These are phyloP conservation scores for Stegophylla sp. DNA, from an alignment of 2,888 invertebrate genomes.

Conservation along the genomic window DNA sequence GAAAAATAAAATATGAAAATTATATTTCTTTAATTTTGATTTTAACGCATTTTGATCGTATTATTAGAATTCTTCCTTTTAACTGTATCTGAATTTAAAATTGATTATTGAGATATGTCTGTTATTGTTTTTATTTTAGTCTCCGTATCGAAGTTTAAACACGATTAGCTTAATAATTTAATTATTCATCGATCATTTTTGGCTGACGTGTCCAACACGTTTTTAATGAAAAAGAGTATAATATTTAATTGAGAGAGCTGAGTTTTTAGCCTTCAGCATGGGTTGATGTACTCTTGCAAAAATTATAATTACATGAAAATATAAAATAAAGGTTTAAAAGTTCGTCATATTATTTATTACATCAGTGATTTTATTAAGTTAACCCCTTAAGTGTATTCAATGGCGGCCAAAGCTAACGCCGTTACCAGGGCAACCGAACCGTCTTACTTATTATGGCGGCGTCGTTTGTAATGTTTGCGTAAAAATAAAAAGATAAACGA, in stretches of 20 bases:
- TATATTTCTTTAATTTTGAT: neutral
- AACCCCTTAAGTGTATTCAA: slow-evolving; percentile 59
- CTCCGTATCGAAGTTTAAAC: slow-evolving; percentile 31
- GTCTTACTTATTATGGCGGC: slow-evolving; percentile 52
- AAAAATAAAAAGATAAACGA: slow-evolving; percentile 19
- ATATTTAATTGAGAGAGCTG: slow-evolving; percentile 24
- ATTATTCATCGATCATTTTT: slow-evolving; percentile 32
- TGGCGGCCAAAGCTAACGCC: slow-evolving; percentile 51
- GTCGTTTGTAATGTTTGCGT: slow-evolving; percentile 36
- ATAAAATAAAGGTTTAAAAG: slow-evolving; percentile 47
- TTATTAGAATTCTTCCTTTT: neutral
- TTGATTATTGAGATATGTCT: neutral
- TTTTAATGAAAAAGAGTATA: slow-evolving; percentile 37
- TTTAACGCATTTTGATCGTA: neutral
- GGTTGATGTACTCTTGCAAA: slow-evolving; percentile 23
- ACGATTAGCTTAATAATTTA: slow-evolving; percentile 20
- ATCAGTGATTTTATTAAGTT: slow-evolving; percentile 58
- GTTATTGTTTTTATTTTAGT: slow-evolving; percentile 35
- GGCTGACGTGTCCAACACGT: slow-evolving; percentile 18
- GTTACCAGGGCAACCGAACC: slow-evolving; percentile 46
- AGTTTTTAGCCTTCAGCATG: slow-evolving; percentile 27
- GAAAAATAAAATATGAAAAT: no score
- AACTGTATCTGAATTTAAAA: neutral
- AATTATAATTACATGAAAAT: slow-evolving; percentile 41
- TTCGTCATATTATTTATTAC: slow-evolving; percentile 44